Evolutionary conservation across 2,888 invertebrate species (phyloP).

Genomic region (Agrypnus murinus): DNA sequence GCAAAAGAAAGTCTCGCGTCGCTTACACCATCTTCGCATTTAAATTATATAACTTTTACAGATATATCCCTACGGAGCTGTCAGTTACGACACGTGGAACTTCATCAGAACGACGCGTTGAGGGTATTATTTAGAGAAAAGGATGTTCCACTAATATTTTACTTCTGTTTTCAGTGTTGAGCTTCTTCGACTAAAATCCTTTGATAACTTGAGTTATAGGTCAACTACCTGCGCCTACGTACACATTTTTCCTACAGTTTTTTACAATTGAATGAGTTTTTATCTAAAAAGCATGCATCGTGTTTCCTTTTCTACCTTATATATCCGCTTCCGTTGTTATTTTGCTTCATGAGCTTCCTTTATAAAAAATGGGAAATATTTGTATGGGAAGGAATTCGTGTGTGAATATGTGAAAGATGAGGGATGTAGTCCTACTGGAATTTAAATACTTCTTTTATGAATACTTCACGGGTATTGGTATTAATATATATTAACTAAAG

Average conservation of each 20-base stretch:
- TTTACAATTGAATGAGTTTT: conserved; percentile 12
- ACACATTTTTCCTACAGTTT: conserved; percentile 2
- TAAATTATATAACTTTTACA: conserved; percentile 9
- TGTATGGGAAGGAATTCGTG: no score
- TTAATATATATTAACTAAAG: no score
- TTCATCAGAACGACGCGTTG: not conserved
- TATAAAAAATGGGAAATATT: no score
- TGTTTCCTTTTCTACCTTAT: not conserved
- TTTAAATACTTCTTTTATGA: no score
- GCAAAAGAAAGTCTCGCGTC: no score
- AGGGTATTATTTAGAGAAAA: conserved; percentile 5
- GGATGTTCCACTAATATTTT: conserved; percentile 6
- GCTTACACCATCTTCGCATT: not conserved
- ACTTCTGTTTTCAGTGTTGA: conserved; percentile 14
- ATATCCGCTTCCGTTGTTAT: conserved; percentile 1
- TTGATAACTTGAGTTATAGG: not conserved
- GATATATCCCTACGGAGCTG: not conserved
- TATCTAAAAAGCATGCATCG: not conserved
- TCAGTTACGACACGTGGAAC: conserved; percentile 6
- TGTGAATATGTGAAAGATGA: no score
- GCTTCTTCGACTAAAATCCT: not conserved
- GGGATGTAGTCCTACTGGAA: no score
- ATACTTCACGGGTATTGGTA: no score
- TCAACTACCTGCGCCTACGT: not conserved
- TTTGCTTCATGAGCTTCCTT: not conserved